Evolutionary conservation across 2,888 invertebrate species (phyloP).

Genomic region (Synanthedon formicaeformis): DNA sequence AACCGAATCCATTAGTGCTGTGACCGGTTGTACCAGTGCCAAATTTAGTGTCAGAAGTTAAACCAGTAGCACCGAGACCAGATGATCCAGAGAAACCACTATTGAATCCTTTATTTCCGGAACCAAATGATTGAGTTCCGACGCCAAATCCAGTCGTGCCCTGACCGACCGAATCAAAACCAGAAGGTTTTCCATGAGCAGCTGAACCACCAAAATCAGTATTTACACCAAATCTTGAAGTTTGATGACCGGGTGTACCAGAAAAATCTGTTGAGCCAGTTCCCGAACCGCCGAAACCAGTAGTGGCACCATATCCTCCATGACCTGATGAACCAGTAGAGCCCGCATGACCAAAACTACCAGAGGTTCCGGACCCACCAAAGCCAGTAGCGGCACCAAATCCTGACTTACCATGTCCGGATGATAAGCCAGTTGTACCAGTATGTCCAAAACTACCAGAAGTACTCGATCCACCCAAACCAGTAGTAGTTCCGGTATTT

Average conservation of each 20-base stretch:
- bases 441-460: conserved; percentile 1
- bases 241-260: too few species aligned
- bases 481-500: not conserved
- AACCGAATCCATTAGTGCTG: not conserved
- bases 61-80: not conserved
- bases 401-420: not conserved
- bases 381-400: not conserved
- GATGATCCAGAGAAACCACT: not conserved
- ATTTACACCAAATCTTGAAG: too few species aligned
- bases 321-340: not conserved
- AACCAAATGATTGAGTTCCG: not conserved
- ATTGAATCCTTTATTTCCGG: not conserved
- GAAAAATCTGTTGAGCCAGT: too few species aligned
- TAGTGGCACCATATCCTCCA: not conserved
- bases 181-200: too few species aligned
- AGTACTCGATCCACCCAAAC: conserved; percentile 2
- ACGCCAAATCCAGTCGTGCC: too few species aligned
- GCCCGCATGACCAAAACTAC: too few species aligned
- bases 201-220: too few species aligned
- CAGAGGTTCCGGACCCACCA: not conserved
- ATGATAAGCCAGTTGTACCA: not conserved
- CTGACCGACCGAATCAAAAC: too few species aligned
- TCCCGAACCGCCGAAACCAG: not conserved
- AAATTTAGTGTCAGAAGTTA: not conserved
- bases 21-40: not conserved